Base-by-base conservation (phyloP, 2,888 invertebrate species). In the Cordylochernes scorpioides region DNA sequence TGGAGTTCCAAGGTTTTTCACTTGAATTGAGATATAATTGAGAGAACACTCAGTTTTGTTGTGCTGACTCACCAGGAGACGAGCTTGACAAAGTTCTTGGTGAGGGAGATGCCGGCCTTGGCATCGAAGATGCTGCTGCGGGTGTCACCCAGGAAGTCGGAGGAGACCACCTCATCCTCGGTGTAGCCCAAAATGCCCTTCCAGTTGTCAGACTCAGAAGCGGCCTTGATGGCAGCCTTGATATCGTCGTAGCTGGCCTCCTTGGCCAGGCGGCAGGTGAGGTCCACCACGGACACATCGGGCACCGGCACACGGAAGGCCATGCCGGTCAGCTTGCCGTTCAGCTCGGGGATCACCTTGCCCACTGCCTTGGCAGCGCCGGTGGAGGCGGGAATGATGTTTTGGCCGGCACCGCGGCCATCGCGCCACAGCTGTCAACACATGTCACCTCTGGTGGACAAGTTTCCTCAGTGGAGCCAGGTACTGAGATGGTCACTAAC, bases 351-450 rank as follows among this genome's bases (percentile, higher is more conserved):
- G 56, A 97, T 94, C 44, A 97, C 94, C 60, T 97, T 97, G 45
- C 91, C 91, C 28, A 97, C 94, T 50, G 97, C 94, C 58, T 97
- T 97, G 41, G 97, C 97, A 38, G 97, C 97, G 39, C 97, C 97
- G 46, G 94, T 97, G 13, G 88, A 64, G 33, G 97, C 91, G 35
- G 97, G 94, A 19, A 19, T 19, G 63, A 97, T 94, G 61, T 97
- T 97, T 58, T 91, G 88, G 39, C 69, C 72, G 43, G 94, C 94
- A 49, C 88, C 88, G 64, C 94, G 84, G 29, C 94, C 94, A 58
- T 91, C 94, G 53, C 94, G 71, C 94, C 94, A 97, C 58, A 82
- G 60, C 62, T 74, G 33, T 15, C 39, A 42, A 30, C 24, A 8
- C 1, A 15, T n/a, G n/a, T n/a, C n/a, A n/a, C n/a, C n/a, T n/a